Conservation (phyloP, 2,888 invertebrate species). For the Lysandra bellargus region DNA sequence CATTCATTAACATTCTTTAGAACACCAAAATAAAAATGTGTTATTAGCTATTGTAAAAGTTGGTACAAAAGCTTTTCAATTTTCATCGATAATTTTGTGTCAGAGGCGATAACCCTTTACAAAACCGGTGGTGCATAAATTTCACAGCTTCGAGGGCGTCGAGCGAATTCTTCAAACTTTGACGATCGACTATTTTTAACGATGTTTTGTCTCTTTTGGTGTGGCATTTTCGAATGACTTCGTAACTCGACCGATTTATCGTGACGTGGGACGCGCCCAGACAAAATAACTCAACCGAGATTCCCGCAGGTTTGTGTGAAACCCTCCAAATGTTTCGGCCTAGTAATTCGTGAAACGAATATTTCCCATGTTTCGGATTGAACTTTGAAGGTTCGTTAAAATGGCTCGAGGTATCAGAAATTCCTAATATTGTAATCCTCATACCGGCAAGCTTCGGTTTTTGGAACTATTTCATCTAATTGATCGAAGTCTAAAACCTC, state of each 20-base stretch:
- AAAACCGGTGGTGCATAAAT: constrained; percentile 40
- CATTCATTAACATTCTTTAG: not conserved
- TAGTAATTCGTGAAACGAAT: not conserved
- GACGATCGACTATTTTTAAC: not conserved
- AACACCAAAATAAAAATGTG: not conserved
- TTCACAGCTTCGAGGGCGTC: constrained; percentile 33
- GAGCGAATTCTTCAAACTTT: constrained; percentile 29
- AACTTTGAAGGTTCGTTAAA: not conserved
- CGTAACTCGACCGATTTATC: not conserved
- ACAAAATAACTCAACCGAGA: constrained; percentile 15
- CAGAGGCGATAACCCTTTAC: constrained; percentile 40
- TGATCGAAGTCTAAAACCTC: not conserved
- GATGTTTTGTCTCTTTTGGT: constrained; percentile 6
- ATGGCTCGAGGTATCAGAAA: not conserved
- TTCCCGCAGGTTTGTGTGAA: constrained; percentile 14
- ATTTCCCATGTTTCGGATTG: constrained; percentile 10
- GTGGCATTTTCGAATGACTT: constrained; percentile 1
- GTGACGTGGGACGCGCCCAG: not conserved
- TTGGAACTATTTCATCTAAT: not conserved
- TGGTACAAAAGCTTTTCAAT: constrained; percentile 31
- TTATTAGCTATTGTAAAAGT: constrained; percentile 9
- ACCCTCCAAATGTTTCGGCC: not conserved
- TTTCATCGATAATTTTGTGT: constrained; percentile 36
- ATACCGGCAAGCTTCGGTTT: not conserved
- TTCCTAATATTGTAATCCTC: not conserved